These are phyloP conservation scores for Philereme vetulata DNA, from an alignment of 2,888 invertebrate genomes.

Conservation along the genomic window DNA sequence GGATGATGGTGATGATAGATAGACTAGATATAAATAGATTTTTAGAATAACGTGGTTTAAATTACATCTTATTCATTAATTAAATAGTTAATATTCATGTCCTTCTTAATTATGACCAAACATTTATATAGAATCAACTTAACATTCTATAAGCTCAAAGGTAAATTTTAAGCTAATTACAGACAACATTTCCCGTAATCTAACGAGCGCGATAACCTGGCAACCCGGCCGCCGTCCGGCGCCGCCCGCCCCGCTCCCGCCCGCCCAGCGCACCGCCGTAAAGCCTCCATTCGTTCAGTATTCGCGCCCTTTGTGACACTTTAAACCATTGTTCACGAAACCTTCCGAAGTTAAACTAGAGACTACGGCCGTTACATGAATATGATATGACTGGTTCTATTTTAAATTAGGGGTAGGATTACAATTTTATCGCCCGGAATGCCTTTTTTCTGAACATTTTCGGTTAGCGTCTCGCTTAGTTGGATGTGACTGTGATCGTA, in stretches of 20 bases:
- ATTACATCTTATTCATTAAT: too few species aligned
- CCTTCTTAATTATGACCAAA: too few species aligned
- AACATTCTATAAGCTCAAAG: too few species aligned
- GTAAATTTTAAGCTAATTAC: slow-evolving; percentile 6
- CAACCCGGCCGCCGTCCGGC: slow-evolving; percentile 43
- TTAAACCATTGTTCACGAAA: slow-evolving; percentile 76
- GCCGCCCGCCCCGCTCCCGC: slow-evolving; percentile 42
- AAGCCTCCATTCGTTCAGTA: slow-evolving; percentile 75
- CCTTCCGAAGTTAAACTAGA: slow-evolving; percentile 57
- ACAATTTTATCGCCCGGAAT: slow-evolving; percentile 32
- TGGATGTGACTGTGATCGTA: slow-evolving; percentile 17
- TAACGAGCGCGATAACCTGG: slow-evolving; percentile 35
- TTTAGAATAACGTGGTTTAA: too few species aligned
- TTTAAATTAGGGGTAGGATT: slow-evolving; percentile 35
- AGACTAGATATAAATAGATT: too few species aligned
- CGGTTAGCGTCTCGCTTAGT: slow-evolving; percentile 14
- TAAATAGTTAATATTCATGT: too few species aligned
- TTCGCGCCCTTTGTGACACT: slow-evolving; percentile 83
- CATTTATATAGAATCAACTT: too few species aligned
- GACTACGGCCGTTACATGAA: slow-evolving; percentile 50
- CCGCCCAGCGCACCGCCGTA: slow-evolving; percentile 51
- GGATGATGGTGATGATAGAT: too few species aligned
- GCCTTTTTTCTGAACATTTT: slow-evolving; percentile 19
- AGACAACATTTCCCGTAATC: slow-evolving; percentile 8
- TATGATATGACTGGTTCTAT: slow-evolving; percentile 43